Percentiles rank a stretch among this genome's conserved stretches.
Conservation (phyloP, 2,888 invertebrate genomes). For the Agrochola circellaris region DNA sequence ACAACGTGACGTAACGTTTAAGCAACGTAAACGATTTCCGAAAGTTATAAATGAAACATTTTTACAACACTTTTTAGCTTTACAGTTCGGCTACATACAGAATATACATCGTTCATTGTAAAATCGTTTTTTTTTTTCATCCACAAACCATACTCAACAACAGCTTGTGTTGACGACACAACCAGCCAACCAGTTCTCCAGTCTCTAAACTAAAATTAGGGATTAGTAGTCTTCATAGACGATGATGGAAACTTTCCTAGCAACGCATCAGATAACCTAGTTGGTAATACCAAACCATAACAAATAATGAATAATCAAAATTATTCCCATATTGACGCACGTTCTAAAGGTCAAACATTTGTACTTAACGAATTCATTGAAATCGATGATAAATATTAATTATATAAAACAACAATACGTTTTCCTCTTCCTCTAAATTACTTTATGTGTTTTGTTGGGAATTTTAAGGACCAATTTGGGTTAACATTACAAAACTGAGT, state of each 20-base stretch:
- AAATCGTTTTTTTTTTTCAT: background rate
- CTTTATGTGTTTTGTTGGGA: background rate
- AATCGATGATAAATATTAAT: background rate
- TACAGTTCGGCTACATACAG: too few species aligned
- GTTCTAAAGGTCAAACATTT: background rate
- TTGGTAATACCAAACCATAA: background rate
- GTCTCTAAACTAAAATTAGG: background rate
- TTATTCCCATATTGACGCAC: constrained; percentile 31
- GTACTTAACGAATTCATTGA: constrained; percentile 17
- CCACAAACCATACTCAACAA: too few species aligned
- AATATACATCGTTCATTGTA: background rate
- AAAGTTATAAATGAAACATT: too few species aligned
- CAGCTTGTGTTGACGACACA: too few species aligned
- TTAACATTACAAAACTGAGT: background rate
- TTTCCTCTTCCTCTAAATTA: constrained; percentile 11
- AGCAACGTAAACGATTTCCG: too few species aligned
- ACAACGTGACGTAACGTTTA: too few species aligned
- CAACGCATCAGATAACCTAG: background rate
- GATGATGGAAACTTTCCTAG: background rate
- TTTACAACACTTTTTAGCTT: too few species aligned
- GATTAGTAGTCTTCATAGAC: background rate
- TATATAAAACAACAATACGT: background rate
- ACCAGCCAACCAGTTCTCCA: too few species aligned
- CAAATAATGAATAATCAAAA: background rate
- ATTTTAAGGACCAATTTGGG: background rate